A percentile compares a stretch with the other conserved stretches of the same genome.
These are phyloP conservation scores for Meriones unguiculatus DNA, from an alignment of 2,113 vertebrate genomes.

Conservation along the genomic window DNA sequence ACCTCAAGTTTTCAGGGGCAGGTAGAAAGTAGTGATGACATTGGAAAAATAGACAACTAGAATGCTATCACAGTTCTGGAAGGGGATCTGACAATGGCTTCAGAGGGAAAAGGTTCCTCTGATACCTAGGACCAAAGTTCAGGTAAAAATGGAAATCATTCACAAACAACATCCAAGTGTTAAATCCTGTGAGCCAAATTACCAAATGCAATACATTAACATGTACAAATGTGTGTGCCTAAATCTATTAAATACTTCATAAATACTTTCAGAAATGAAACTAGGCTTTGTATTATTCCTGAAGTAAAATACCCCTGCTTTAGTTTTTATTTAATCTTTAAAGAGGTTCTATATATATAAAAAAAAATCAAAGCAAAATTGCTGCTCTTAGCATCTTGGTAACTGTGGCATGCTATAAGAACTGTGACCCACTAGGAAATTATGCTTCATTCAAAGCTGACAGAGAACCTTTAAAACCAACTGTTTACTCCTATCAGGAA, in stretches of 20 bases:
- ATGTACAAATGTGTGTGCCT: background rate
- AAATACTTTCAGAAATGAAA: slow-evolving; percentile 46
- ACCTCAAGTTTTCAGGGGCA: background rate
- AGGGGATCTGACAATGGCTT: background rate
- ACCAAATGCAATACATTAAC: background rate
- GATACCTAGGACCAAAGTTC: background rate
- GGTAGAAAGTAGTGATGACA: background rate
- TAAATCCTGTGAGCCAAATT: background rate
- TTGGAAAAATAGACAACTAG: background rate
- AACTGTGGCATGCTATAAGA: background rate
- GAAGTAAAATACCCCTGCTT: background rate
- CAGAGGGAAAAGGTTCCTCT: slow-evolving; percentile 39
- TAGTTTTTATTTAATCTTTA: background rate
- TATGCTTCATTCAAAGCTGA: background rate
- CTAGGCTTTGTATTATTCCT: background rate
- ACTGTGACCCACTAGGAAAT: background rate
- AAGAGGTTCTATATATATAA: background rate
- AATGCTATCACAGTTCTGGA: background rate
- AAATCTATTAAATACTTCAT: background rate
- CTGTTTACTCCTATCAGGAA: background rate
- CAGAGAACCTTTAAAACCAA: background rate
- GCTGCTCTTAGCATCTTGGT: background rate
- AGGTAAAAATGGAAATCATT: background rate
- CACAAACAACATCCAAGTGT: background rate
- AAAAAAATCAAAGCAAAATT: background rate